Percentiles rank a stretch among this genome's conserved stretches.
Evolutionary conservation across 2,113 vertebrate genomes (phyloP).

Genomic region (Neolamprologus kungweensis): DNA sequence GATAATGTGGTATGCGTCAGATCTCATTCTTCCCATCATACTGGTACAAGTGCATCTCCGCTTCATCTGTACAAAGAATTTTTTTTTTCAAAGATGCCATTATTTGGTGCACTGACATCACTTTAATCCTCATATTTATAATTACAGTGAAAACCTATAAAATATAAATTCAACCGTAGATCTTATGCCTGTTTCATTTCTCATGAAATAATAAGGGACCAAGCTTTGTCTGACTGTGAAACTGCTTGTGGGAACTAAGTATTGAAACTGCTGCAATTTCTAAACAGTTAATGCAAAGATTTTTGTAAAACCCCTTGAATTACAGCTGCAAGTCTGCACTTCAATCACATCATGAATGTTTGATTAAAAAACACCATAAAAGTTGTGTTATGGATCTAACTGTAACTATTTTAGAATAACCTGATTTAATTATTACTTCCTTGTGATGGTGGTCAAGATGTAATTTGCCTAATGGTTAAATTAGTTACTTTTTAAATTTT

Average conservation of each 20-base stretch:
- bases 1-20: not conserved
- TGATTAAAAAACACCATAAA: not conserved
- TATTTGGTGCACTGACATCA: not conserved
- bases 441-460: not conserved
- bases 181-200: not conserved
- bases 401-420: constrained; percentile 11
- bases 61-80: not conserved
- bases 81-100: not conserved
- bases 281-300: not conserved
- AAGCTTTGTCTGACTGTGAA: not conserved
- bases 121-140: not conserved
- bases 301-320: not conserved
- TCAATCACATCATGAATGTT: not conserved
- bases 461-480: not conserved
- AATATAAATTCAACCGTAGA: not conserved
- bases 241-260: not conserved
- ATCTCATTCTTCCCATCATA: not conserved
- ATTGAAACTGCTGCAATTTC: not conserved
- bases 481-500: not conserved
- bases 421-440: not conserved
- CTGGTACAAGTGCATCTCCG: not conserved
- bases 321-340: not conserved
- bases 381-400: not conserved
- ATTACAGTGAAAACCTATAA: not conserved
- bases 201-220: not conserved